These are phyloP conservation scores for Acronicta leporina DNA, from an alignment of 2,888 invertebrate species.

Conservation along the genomic window DNA sequence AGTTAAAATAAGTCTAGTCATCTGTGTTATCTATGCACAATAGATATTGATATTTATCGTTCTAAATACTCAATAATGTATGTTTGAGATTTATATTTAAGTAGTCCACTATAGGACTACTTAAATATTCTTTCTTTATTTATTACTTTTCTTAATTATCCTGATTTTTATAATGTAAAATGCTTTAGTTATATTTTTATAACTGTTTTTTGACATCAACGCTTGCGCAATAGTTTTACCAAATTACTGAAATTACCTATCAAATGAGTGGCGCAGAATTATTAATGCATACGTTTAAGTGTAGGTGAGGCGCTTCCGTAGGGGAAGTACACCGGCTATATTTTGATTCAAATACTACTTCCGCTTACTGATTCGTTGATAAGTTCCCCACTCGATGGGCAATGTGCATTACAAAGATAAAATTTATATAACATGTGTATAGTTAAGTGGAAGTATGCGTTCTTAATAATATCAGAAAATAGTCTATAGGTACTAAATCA, in stretches of 20 bases:
- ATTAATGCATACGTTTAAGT: slow-evolving; percentile 54
- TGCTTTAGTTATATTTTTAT: slow-evolving; percentile 6
- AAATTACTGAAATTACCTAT: slow-evolving; percentile 34
- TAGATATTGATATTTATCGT: too few relatives aligned
- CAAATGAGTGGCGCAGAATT: slow-evolving; percentile 41
- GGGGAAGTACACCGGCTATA: slow-evolving; percentile 82
- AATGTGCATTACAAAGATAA: slow-evolving; percentile 37
- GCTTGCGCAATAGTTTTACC: slow-evolving; percentile 5
- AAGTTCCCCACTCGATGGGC: slow-evolving; percentile 50
- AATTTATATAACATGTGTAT: slow-evolving; percentile 9
- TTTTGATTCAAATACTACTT: slow-evolving; percentile 83
- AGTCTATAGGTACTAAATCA: too few relatives aligned
- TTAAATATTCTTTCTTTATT: too few relatives aligned
- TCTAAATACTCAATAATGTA: too few relatives aligned
- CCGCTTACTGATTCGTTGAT: slow-evolving; percentile 65
- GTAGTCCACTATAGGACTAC: too few relatives aligned
- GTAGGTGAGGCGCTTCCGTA: slow-evolving; percentile 77
- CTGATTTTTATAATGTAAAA: too few relatives aligned
- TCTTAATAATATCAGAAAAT: too few relatives aligned
- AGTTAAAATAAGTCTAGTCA: too few relatives aligned
- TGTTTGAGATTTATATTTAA: too few relatives aligned
- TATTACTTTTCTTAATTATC: too few relatives aligned
- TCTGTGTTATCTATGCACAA: too few relatives aligned
- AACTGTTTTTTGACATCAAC: slow-evolving; percentile 27
- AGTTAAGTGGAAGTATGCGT: background rate